These are phyloP conservation scores for Ciona savignyi DNA, from an alignment of 23 tunicate species.

Conservation along the genomic window DNA sequence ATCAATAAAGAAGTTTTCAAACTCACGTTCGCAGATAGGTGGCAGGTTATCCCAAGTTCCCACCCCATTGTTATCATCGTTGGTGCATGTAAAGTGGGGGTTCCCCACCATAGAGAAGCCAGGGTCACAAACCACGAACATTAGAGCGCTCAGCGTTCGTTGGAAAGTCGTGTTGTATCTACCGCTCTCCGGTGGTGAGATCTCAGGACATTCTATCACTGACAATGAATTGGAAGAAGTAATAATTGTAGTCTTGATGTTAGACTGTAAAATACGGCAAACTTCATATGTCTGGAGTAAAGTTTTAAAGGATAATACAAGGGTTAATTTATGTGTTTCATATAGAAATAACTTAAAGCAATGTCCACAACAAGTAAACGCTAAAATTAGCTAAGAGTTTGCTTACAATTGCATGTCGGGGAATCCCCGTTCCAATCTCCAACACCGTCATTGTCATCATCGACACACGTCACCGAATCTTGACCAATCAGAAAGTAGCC, in stretches of 20 bases:
- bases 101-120: slow-evolving; percentile 42
- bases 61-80: slow-evolving; percentile 16
- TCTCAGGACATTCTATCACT: slow-evolving; percentile 16
- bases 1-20: too few relatives aligned
- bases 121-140: slow-evolving; percentile 15
- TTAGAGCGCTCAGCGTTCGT: slow-evolving; percentile 3
- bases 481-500: slow-evolving; percentile 41
- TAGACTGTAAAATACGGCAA: too few relatives aligned
- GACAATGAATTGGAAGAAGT: neutral
- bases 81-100: slow-evolving; percentile 13
- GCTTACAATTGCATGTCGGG: slow-evolving; percentile 46
- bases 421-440: slow-evolving; percentile 41
- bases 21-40: slow-evolving; percentile 57
- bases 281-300: too few relatives aligned
- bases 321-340: too few relatives aligned
- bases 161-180: slow-evolving; percentile 4
- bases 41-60: slow-evolving; percentile 38
- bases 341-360: too few relatives aligned
- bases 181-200: slow-evolving; percentile 32
- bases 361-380: too few relatives aligned
- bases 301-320: too few relatives aligned
- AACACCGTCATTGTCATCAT: slow-evolving; percentile 40
- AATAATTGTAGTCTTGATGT: too few relatives aligned
- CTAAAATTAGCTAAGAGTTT: too few relatives aligned
- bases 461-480: slow-evolving; percentile 16